A percentile compares a stretch with the other conserved stretches of the same genome.
These are phyloP conservation scores for Tachuris rubrigastra DNA, from an alignment of 2,113 vertebrate species.

Conservation along the genomic window DNA sequence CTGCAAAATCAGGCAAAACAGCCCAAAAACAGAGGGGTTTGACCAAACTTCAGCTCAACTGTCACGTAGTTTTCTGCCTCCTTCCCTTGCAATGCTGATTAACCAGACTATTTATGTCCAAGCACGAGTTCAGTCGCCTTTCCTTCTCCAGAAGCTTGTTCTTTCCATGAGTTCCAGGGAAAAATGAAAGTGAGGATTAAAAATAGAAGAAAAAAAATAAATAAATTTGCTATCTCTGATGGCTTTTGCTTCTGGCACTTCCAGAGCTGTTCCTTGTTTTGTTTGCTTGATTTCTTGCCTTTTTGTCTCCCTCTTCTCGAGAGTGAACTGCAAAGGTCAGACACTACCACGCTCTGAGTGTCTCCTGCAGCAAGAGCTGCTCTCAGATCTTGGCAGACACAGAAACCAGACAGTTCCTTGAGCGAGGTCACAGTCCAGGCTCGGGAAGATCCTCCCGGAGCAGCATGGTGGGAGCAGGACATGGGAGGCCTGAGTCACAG, in stretches of 20 bases:
- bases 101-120: slow-evolving; percentile 1
- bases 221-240: neutral
- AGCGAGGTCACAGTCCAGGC: neutral
- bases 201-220: neutral
- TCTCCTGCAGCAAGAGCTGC: neutral
- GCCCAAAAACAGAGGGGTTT: neutral
- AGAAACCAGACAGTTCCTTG: neutral
- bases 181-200: neutral
- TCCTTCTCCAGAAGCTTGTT: slow-evolving; percentile 3
- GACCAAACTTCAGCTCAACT: neutral
- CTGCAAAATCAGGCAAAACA: neutral
- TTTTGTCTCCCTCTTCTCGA: neutral
- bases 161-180: neutral
- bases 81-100: neutral
- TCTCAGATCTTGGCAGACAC: neutral
- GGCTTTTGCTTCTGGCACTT: slow-evolving; percentile 22
- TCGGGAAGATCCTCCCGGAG: neutral
- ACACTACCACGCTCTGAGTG: neutral
- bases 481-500: neutral
- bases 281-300: slow-evolving; percentile 38
- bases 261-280: neutral
- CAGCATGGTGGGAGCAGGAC: neutral
- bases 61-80: neutral
- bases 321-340: slow-evolving; percentile 10
- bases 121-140: neutral